Evolutionary conservation across 2,113 vertebrate genomes (phyloP), one percentile per base, ranked within the genome.

Genomic region (Ciconia maguari): DNA sequence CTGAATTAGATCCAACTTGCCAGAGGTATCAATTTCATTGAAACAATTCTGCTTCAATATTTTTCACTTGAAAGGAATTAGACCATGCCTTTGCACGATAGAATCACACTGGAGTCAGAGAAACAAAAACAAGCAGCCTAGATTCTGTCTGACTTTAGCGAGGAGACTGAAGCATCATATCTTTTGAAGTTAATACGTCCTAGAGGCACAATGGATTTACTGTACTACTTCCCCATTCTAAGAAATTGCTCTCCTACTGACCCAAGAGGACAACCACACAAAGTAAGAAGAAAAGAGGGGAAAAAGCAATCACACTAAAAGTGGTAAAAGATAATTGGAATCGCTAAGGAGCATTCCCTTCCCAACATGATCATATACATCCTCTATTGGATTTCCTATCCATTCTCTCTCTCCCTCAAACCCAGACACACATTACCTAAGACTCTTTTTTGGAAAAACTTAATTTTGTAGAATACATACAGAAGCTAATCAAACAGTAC

Each of bases 11-110:
- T 83, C 87, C 84, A 96, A 83, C 29, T 96, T 76, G 88, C 78
- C 80, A 95, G 80, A 95, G 68, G 86, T 94, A 97, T 96, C 83
- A 64, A 49, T 94, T 96, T 95, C 91, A 90, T 41, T 81, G 82
- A 93, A 95, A 94, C 44, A 87, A 96, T 91, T 83, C 61, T 72
- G 58, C 52, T 94, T 80, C 94, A 93, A 48, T 54, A 51, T 78
- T 96, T 93, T 96, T 96, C 49, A 79, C 34, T 96, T 85, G 78
- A 88, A 95, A 97, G 54, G 95, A 87, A 84, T 89, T n/a, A 92
- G 41, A 94, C 52, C 13, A 72, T 58, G 66, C 22, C 44, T 83
- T 81, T 81, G 61, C n/a, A 78, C 77, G 68, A 88, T 6, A 93
- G 68, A 90, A 81, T 68, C 64, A 65, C n/a, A 25, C 17, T 90